These are phyloP conservation scores for Tragopan temminckii DNA, from an alignment of 2,797 vertebrate species.

Conservation along the genomic window DNA sequence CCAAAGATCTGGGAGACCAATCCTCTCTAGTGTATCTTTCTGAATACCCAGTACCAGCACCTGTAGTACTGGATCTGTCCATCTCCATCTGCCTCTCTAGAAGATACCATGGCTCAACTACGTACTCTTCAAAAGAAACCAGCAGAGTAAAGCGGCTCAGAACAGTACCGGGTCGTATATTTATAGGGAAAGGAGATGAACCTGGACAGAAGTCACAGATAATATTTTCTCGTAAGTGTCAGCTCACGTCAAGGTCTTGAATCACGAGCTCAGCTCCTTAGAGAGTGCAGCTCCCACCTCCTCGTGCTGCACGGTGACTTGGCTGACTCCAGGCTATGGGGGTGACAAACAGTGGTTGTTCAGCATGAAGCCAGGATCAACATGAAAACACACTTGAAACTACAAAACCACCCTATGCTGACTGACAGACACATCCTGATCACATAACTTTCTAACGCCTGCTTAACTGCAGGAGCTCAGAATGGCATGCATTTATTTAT, in stretches of 20 bases:
- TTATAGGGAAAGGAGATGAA: fast-evolving
- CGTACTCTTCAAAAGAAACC: not conserved
- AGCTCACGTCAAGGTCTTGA: not conserved
- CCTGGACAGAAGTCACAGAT: not conserved
- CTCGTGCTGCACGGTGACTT: fast-evolving
- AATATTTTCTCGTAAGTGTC: not conserved
- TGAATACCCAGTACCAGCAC: not conserved
- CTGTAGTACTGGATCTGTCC: not conserved
- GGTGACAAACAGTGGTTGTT: not conserved
- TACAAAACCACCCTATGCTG: not conserved
- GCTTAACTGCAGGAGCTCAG: not conserved
- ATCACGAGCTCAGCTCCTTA: not conserved
- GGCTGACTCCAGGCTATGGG: not conserved
- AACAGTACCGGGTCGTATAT: not conserved
- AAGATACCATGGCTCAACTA: not conserved
- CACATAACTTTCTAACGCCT: not conserved
- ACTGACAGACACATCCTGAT: not conserved
- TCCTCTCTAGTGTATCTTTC: not conserved
- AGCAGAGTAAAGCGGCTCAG: not conserved
- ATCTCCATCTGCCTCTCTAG: not conserved
- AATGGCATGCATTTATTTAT: not conserved
- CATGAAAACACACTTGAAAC: not conserved
- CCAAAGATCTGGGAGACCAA: not conserved
- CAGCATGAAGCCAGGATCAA: not conserved
- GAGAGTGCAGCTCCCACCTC: not conserved